Evolutionary conservation across 2,797 vertebrate species (phyloP).

Genomic region (Propithecus deckenii): DNA sequence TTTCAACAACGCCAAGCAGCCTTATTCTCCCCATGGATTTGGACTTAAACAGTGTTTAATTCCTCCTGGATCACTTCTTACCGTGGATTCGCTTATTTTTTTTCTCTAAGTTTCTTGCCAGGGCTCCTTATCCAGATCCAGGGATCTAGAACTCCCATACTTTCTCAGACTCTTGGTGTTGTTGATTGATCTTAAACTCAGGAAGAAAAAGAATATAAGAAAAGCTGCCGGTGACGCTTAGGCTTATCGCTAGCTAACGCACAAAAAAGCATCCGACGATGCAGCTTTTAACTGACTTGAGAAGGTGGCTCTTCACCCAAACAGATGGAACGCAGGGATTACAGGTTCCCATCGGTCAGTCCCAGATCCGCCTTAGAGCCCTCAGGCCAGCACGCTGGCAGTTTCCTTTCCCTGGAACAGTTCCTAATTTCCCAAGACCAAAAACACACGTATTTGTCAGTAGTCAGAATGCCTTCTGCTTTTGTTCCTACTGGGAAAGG

Average conservation of each 20-base stretch:
- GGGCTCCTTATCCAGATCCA: not conserved
- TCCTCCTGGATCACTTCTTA: not conserved
- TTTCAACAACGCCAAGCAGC: not conserved
- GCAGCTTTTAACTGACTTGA: not conserved
- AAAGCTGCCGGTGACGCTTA: not conserved
- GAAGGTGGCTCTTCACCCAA: not conserved
- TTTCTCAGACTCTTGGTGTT: not conserved
- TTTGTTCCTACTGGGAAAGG: conserved; percentile 22
- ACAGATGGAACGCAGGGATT: not conserved
- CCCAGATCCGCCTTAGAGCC: not conserved
- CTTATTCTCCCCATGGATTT: not conserved
- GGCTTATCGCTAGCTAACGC: not conserved
- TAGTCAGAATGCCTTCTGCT: not conserved
- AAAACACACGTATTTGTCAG: not conserved
- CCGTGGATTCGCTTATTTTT: not conserved
- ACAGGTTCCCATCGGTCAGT: not conserved
- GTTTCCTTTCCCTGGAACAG: not conserved
- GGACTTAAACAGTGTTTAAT: not conserved
- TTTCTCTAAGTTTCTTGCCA: not conserved
- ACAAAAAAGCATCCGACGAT: too few species aligned
- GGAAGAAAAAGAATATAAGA: not conserved
- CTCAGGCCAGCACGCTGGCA: rapidly evolving
- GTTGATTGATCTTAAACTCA: not conserved
- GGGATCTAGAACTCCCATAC: not conserved
- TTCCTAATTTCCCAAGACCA: conserved; percentile 47